Evolutionary conservation across 1,140 invertebrate species (phyloP).

Genomic region (Dufourea novaeangliae): DNA sequence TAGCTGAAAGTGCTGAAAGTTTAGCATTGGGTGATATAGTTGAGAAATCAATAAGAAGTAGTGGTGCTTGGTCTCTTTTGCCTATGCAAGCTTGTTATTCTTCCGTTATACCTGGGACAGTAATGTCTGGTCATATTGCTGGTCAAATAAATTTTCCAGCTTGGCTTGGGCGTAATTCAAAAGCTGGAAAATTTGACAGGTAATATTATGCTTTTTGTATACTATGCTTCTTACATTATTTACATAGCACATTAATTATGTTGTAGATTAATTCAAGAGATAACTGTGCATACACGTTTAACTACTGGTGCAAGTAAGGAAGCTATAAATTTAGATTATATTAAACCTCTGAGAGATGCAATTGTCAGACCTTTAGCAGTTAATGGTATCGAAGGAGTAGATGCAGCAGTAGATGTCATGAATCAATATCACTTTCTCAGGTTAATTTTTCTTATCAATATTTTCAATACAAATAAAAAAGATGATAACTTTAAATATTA

Average conservation of each 20-base stretch:
- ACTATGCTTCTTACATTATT: not conserved
- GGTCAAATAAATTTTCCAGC: slow-evolving; percentile 94
- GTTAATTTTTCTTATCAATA: slow-evolving; percentile 89
- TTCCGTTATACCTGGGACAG: slow-evolving; percentile 93
- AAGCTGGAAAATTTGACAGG: slow-evolving; percentile 90
- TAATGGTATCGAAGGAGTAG: slow-evolving; percentile 87
- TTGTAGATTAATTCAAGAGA: slow-evolving; percentile 73
- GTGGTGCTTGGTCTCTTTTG: slow-evolving; percentile 93
- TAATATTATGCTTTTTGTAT: slow-evolving; percentile 70
- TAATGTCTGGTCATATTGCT: slow-evolving; percentile 89
- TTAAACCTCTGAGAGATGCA: slow-evolving; percentile 86
- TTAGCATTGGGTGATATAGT: slow-evolving; percentile 94
- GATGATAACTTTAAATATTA: not conserved
- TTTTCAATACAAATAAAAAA: slow-evolving; percentile 78
- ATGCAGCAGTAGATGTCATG: slow-evolving; percentile 89
- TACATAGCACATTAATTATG: slow-evolving; percentile 28
- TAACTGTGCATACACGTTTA: slow-evolving; percentile 74
- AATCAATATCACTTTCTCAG: slow-evolving; percentile 92
- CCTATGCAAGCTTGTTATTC: slow-evolving; percentile 95
- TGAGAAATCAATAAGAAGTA: slow-evolving; percentile 89
- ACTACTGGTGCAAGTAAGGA: slow-evolving; percentile 88
- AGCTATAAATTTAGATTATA: slow-evolving; percentile 92
- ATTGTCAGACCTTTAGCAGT: slow-evolving; percentile 89
- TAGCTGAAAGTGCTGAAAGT: slow-evolving; percentile 91
- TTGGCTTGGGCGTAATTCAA: slow-evolving; percentile 98